Evolutionary conservation across 2,113 vertebrate genomes (phyloP).

Genomic region (Nanorana parkeri): DNA sequence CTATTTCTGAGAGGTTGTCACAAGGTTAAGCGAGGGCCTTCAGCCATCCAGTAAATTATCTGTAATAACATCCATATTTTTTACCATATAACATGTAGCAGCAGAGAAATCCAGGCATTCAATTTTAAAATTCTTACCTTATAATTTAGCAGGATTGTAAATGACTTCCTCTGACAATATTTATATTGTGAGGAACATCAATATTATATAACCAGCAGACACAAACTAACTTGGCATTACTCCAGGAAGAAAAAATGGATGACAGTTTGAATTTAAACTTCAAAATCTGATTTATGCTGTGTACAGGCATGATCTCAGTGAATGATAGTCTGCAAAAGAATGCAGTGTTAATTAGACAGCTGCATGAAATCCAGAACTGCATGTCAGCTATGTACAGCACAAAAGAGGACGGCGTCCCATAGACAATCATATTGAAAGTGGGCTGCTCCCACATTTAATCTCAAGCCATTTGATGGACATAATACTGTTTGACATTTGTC

Average conservation of each 20-base stretch:
- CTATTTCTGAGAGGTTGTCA: no score
- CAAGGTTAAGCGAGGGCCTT: no score
- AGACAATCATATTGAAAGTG: no score
- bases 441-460: no score
- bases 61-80: no score
- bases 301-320: not conserved
- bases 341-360: slow-evolving; percentile 2
- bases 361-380: not conserved
- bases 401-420: no score
- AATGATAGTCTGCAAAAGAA: not conserved
- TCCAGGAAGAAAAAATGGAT: slow-evolving; percentile 4
- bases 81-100: no score
- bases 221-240: slow-evolving; percentile 32
- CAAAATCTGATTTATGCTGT: slow-evolving; percentile 1
- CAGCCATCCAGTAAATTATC: no score
- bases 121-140: not conserved
- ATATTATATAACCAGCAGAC: slow-evolving; percentile 27
- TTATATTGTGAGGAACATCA: slow-evolving; percentile 2
- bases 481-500: not conserved
- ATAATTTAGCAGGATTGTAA: slow-evolving; percentile 3
- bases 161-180: slow-evolving; percentile 15
- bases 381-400: no score
- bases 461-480: not conserved
- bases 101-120: no score
- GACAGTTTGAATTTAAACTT: slow-evolving; percentile 24